These are phyloP conservation scores for Ips typographus DNA, from an alignment of 1,140 invertebrate genomes.

Conservation along the genomic window DNA sequence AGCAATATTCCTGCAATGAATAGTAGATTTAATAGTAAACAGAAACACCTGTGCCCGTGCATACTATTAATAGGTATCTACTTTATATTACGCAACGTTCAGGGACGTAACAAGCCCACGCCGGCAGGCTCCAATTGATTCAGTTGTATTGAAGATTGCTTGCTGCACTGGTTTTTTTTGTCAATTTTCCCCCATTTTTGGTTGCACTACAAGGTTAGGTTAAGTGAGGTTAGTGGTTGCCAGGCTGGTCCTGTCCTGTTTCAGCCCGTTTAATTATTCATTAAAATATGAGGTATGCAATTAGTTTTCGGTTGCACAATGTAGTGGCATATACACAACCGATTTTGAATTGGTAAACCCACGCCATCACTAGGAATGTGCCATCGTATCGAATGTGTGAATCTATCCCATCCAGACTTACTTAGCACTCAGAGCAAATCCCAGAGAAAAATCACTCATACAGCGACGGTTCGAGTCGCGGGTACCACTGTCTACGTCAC, in stretches of 20 bases:
- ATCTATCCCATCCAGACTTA: too few species aligned
- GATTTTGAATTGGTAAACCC: too few species aligned
- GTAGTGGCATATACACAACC: background rate
- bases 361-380: too few species aligned
- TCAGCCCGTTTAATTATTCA: conserved; percentile 7
- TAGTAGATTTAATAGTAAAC: conserved; percentile 32
- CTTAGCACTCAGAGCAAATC: too few species aligned
- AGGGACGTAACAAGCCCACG: conserved; percentile 7
- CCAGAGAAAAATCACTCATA: too few species aligned
- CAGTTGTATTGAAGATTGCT: too few species aligned
- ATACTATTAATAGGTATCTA: conserved; percentile 23
- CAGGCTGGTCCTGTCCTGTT: background rate
- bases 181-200: background rate
- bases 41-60: conserved; percentile 31
- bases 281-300: conserved; percentile 10
- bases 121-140: too few species aligned
- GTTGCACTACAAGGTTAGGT: too few species aligned
- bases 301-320: conserved; percentile 4
- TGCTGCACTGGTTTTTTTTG: background rate
- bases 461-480: too few species aligned
- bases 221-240: background rate
- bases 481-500: background rate
- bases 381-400: too few species aligned
- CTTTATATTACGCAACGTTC: conserved; percentile 20
- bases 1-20: conserved; percentile 28